A percentile compares a stretch with the other conserved stretches of the same genome.
These are phyloP conservation scores for Heliconius cydno DNA, from an alignment of 2,888 invertebrate genomes.

Conservation along the genomic window DNA sequence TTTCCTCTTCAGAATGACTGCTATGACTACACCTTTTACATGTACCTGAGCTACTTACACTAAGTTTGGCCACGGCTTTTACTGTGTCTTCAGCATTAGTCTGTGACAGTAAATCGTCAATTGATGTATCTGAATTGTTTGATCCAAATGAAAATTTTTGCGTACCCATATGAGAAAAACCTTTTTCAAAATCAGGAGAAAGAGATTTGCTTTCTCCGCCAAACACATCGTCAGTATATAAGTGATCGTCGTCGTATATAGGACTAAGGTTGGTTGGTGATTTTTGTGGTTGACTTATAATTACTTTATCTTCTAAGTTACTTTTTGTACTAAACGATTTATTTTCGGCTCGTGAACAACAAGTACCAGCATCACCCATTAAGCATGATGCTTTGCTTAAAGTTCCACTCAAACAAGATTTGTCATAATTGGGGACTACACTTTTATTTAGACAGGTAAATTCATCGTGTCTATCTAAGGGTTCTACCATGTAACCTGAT, in stretches of 20 bases:
- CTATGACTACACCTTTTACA: slow-evolving; percentile 87
- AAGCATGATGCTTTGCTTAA: slow-evolving; percentile 77
- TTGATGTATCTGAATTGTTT: slow-evolving; percentile 86
- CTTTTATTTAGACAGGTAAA: slow-evolving; percentile 69
- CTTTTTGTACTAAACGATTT: slow-evolving; percentile 69
- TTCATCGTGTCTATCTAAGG: slow-evolving; percentile 73
- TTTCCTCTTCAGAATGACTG: slow-evolving; percentile 89
- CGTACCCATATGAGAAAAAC: slow-evolving; percentile 68
- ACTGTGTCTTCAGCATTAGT: slow-evolving; percentile 84
- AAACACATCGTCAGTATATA: slow-evolving; percentile 85
- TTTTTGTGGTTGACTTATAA: slow-evolving; percentile 84
- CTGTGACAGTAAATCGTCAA: slow-evolving; percentile 84
- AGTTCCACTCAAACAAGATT: slow-evolving; percentile 77
- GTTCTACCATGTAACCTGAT: slow-evolving; percentile 80
- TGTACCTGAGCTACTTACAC: slow-evolving; percentile 78
- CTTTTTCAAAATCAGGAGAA: slow-evolving; percentile 83
- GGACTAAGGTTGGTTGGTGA: slow-evolving; percentile 85
- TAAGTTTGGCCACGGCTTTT: slow-evolving; percentile 77
- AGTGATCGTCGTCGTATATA: slow-evolving; percentile 84
- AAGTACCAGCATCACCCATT: slow-evolving; percentile 75
- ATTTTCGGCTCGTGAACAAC: slow-evolving; percentile 73
- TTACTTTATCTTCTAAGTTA: slow-evolving; percentile 80
- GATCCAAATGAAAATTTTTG: slow-evolving; percentile 82
- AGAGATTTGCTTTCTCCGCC: slow-evolving; percentile 84
- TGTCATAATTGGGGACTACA: slow-evolving; percentile 76